Conservation (phyloP, 2,113 vertebrate genomes). For the Myotis brandtii region DNA sequence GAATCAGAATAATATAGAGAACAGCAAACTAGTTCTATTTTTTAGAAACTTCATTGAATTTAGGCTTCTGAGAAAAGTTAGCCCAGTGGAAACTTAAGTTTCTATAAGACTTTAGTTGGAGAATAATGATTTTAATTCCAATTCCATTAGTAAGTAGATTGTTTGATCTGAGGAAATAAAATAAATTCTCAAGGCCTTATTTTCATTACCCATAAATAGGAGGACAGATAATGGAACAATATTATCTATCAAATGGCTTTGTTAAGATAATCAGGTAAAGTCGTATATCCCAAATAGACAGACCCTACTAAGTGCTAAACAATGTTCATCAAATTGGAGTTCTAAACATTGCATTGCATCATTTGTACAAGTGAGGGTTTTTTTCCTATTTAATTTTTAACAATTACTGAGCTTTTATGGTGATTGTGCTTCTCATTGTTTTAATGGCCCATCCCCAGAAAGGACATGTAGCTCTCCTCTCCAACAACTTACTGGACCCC, state of each 20-base stretch:
- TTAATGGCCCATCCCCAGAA: background rate
- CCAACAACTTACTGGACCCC: fast-evolving
- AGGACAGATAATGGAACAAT: background rate
- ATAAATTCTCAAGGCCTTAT: background rate
- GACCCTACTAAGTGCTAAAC: background rate
- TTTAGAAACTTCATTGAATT: background rate
- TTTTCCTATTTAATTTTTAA: background rate
- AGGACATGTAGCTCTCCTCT: background rate
- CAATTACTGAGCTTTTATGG: background rate
- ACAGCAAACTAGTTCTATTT: background rate
- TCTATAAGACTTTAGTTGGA: background rate
- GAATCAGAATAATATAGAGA: background rate
- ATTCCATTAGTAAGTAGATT: background rate
- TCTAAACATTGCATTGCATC: background rate
- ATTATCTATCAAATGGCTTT: background rate
- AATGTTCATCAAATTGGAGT: background rate
- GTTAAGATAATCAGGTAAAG: background rate
- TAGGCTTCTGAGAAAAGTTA: constrained; percentile 29
- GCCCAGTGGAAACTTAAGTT: background rate
- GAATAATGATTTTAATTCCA: background rate
- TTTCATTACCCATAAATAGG: background rate
- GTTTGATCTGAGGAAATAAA: constrained; percentile 20
- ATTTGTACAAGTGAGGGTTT: background rate
- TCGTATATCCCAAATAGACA: background rate
- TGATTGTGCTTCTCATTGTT: background rate